Evolutionary conservation across 2,888 invertebrate genomes (phyloP).

Genomic region (Strigamia crassipes): DNA sequence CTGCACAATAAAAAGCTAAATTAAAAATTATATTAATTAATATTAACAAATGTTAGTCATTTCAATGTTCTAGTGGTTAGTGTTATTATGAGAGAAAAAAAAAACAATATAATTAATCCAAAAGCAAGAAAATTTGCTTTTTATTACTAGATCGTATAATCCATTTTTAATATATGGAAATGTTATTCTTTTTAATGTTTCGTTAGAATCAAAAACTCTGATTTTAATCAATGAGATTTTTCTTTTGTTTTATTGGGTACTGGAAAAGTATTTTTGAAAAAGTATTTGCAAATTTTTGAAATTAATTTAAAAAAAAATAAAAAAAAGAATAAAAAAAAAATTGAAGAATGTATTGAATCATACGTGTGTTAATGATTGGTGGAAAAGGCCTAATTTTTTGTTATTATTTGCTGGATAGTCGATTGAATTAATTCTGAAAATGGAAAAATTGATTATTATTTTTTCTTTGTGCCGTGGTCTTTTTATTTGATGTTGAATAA

Average conservation of each 20-base stretch:
- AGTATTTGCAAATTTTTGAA: not conserved
- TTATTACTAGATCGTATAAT: not conserved
- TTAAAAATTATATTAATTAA: not conserved
- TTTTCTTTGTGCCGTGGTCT: not conserved
- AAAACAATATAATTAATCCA: not conserved
- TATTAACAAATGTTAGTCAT: slow-evolving; percentile 3
- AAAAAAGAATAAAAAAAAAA: no score
- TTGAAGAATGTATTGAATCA: no score
- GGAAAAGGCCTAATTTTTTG: not conserved
- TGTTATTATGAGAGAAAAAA: not conserved
- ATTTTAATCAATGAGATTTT: not conserved
- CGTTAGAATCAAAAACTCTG: not conserved
- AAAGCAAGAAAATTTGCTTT: not conserved
- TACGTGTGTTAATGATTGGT: not conserved
- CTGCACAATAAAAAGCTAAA: not conserved
- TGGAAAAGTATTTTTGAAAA: not conserved
- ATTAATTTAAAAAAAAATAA: not conserved
- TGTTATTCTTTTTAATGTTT: not conserved
- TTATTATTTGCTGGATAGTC: not conserved
- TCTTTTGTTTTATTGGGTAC: not conserved
- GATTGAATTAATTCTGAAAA: not conserved
- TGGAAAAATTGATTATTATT: not conserved
- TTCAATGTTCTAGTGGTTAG: not conserved
- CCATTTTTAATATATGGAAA: not conserved
- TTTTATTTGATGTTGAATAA: not conserved